Base-by-base conservation (phyloP, 2,888 invertebrate genomes). In the Thysanoteuthis rhombus region DNA sequence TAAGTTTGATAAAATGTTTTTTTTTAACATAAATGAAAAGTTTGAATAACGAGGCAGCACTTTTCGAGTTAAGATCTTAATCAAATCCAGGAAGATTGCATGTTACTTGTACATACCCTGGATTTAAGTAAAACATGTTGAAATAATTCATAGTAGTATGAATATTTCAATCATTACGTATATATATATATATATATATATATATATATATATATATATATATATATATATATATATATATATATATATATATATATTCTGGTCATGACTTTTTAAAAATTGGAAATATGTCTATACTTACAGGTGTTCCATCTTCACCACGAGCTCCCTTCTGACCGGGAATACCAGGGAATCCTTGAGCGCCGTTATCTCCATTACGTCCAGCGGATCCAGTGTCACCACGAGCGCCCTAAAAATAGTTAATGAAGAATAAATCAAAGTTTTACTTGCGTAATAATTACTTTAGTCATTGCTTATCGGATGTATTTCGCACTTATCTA, bases 341-440 rank as follows among this genome's bases (percentile, higher is more conserved):
- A 36, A 92, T 98, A 89, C 99, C 99, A 94, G 98, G 97, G 92
- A 98, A 97, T 22, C 99, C 99, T 97, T 97, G 98, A 28, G 98
- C 98, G 0, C 98, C 98, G 96, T 98, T 98, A 96, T 96, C 97
- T 97, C 98, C 98, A 94, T 98, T 98, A 95, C 98, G 97, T 94
- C 98, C 98, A 94, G 98, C 98, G 32, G 98, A 97, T 93, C 98
- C 98, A 38, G 97, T 96, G 96, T 94, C 98, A 98, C 96, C 96
- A 38, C 95, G 94, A 28, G 95, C 89, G 93, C 96, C 96, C 96
- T 93, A n/a, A n/a, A 38, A 52, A 39, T 4, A 38, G n/a, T n/a
- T n/a, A n/a, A n/a, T n/a, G n/a, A 28, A 10, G 42, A 36, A 32
- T 47, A 32, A 2, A 25, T 36, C 6, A 93, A 36, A 3, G 8